Percentiles rank a stretch among this genome's conserved stretches.
phyloP scores from a whole-genome alignment of 35 echinoderm and acorn worm species.

The Lytechinus pictus region DNA sequence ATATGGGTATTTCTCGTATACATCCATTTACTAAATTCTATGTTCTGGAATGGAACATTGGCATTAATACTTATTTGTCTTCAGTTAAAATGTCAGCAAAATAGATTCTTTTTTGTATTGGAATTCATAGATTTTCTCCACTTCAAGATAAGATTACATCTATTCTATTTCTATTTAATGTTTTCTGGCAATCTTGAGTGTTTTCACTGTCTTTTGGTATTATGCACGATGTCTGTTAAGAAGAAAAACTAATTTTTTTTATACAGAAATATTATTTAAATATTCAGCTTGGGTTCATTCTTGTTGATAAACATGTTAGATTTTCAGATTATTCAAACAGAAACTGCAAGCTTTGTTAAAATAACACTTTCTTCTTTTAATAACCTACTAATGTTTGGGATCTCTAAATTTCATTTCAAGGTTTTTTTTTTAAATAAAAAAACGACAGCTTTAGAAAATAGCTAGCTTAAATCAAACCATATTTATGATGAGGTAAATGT shows the following conservation, averaged over 20 bases:
- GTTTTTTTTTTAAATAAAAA: not conserved
- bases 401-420: not conserved
- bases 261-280: not conserved
- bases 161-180: not conserved
- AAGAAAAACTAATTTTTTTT: not conserved
- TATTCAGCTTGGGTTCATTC: not conserved
- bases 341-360: not conserved
- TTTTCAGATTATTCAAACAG: not conserved
- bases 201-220: not conserved
- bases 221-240: not conserved
- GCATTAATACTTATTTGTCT: too few relatives aligned
- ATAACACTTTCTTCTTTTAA: not conserved
- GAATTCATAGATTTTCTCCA: too few relatives aligned
- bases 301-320: not conserved
- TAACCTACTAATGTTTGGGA: not conserved
- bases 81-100: too few relatives aligned
- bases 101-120: too few relatives aligned
- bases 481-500: not conserved
- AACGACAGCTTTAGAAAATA: not conserved
- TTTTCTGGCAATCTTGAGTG: not conserved
- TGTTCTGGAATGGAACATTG: too few relatives aligned
- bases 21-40: too few relatives aligned
- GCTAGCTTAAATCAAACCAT: not conserved
- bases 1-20: too few relatives aligned
- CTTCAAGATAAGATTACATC: not conserved